Evolutionary conservation across 2,888 invertebrate species (phyloP).

Genomic region (Catocala sponsa): DNA sequence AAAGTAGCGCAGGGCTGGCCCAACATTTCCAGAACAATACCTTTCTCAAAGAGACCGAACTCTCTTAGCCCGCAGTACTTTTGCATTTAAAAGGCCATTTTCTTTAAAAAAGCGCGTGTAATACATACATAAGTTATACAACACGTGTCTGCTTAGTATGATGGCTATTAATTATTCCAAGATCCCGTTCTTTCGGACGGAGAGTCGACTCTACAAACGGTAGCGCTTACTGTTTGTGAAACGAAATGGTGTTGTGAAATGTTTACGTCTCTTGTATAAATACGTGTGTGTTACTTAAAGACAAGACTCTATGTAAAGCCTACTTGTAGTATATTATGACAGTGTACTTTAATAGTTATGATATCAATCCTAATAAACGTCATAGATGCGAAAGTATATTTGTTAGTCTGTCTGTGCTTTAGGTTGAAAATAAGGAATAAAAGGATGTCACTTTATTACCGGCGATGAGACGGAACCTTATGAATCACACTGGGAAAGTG

Average conservation of each 20-base stretch:
- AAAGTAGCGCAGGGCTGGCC: no score
- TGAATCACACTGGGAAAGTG: no score
- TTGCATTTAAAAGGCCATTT: conserved; percentile 8
- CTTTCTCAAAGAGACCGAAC: background rate
- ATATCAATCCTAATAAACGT: no score
- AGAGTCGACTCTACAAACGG: conserved; percentile 40
- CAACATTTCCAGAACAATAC: no score
- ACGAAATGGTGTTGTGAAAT: conserved; percentile 41
- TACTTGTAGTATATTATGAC: background rate
- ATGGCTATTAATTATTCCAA: conserved; percentile 51
- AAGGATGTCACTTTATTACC: no score
- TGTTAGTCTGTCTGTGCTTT: no score
- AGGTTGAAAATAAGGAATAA: no score
- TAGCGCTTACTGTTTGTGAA: conserved; percentile 46
- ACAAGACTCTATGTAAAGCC: background rate
- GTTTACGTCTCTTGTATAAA: conserved; percentile 29
- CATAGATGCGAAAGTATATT: no score
- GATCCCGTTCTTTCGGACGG: conserved; percentile 51
- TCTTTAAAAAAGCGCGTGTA: background rate
- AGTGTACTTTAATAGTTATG: no score
- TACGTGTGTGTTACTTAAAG: conserved; percentile 4
- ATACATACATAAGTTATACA: conserved; percentile 19
- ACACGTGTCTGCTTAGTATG: conserved; percentile 41
- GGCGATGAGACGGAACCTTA: no score
- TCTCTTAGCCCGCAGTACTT: background rate